Percentiles rank a stretch among this genome's conserved stretches.
Evolutionary conservation across 2,797 vertebrate genomes (phyloP).

Genomic region (Dermochelys coriacea): DNA sequence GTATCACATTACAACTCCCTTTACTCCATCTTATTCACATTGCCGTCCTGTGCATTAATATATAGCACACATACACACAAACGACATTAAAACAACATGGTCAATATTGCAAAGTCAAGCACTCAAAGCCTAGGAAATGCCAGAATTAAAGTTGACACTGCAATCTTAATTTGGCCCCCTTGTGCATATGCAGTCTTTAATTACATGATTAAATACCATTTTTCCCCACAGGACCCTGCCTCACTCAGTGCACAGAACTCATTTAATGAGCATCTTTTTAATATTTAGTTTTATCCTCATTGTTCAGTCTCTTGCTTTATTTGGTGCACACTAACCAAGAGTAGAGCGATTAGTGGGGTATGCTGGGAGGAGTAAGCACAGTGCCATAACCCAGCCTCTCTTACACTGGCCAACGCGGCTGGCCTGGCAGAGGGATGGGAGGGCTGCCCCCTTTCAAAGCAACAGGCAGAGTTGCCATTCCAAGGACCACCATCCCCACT

Average conservation of each 20-base stretch:
- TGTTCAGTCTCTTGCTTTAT: neutral
- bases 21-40: neutral
- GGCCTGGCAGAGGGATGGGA: neutral
- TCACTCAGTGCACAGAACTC: neutral
- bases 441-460: neutral
- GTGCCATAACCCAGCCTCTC: neutral
- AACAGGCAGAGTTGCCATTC: neutral
- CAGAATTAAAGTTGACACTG: neutral
- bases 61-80: neutral
- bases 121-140: neutral
- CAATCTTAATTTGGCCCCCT: too few species aligned
- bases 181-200: neutral
- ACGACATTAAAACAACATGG: neutral
- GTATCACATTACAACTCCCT: neutral
- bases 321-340: neutral
- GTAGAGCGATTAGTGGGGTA: neutral
- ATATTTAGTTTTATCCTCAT: neutral
- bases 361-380: neutral
- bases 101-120: neutral
- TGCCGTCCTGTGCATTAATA: neutral
- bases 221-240: neutral
- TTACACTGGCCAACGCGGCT: neutral
- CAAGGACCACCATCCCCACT: rapidly evolving
- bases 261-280: neutral
- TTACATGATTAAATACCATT: neutral